Evolutionary conservation across 2,888 invertebrate species (phyloP).

Genomic region (Acanthacorydalis orientalis): DNA sequence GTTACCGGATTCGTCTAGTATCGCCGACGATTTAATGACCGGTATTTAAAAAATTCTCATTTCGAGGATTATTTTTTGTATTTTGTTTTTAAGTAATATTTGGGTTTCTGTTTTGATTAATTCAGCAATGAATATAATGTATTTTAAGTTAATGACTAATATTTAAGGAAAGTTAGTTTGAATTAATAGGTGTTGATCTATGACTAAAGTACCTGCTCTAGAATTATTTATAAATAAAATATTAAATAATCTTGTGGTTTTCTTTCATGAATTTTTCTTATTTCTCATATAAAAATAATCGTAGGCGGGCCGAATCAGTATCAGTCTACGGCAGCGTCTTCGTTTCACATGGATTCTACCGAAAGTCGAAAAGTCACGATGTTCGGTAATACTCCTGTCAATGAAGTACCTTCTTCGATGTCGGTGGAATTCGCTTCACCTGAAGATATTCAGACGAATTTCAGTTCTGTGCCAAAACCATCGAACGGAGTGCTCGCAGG

Average conservation of each 20-base stretch:
- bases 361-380: slow-evolving; percentile 11
- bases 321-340: slow-evolving; percentile 1
- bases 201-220: no score
- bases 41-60: slow-evolving; percentile 21
- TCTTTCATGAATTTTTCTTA: background rate
- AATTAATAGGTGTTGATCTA: no score
- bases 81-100: background rate
- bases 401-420: slow-evolving; percentile 23
- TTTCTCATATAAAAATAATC: background rate
- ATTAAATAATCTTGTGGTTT: no score
- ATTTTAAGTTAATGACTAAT: no score
- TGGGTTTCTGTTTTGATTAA: no score
- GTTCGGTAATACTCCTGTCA: slow-evolving; percentile 19
- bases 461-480: slow-evolving; percentile 8
- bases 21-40: slow-evolving; percentile 55
- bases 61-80: background rate
- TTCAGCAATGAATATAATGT: no score
- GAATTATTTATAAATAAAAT: no score
- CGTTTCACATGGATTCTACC: slow-evolving; percentile 4
- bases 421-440: slow-evolving; percentile 21
- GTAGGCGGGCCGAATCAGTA: background rate
- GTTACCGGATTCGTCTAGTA: slow-evolving; percentile 69
- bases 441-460: slow-evolving; percentile 7
- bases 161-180: no score
- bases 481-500: slow-evolving; percentile 8